Conservation (phyloP, 2,113 vertebrate genomes). For the Harpagus bidentatus region DNA sequence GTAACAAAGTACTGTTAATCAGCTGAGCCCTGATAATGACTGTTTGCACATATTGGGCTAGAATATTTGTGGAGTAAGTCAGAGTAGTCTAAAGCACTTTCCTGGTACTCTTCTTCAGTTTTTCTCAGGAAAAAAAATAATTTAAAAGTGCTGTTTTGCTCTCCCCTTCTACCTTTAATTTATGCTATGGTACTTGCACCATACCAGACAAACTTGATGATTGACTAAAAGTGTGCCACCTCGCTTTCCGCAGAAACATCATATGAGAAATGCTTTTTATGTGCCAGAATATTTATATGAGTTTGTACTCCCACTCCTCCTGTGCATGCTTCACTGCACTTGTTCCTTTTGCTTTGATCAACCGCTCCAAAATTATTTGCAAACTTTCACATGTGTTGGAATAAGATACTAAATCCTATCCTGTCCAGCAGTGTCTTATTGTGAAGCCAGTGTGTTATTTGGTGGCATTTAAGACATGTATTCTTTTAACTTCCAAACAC, state of each 20-base stretch:
- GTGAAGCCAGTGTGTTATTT: not conserved
- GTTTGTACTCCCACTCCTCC: not conserved
- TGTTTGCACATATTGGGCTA: not conserved
- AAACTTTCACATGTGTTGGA: not conserved
- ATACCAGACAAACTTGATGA: not conserved
- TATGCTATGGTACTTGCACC: not conserved
- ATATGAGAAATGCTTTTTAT: not conserved
- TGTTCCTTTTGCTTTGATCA: conserved; percentile 12
- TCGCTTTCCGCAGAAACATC: not conserved
- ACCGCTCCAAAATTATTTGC: not conserved
- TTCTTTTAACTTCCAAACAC: not conserved
- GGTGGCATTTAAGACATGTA: not conserved
- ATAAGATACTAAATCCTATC: not conserved
- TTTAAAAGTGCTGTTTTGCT: not conserved
- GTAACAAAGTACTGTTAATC: not conserved
- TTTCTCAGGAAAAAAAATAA: not conserved
- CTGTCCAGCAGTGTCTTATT: not conserved
- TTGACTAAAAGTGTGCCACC: not conserved
- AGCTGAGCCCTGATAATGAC: not conserved
- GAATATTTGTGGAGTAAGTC: not conserved
- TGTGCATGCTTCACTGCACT: not conserved
- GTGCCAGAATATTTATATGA: not conserved
- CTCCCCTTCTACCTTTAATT: not conserved
- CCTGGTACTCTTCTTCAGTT: not conserved
- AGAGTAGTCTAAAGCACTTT: not conserved